These are phyloP conservation scores for Lophura swinhoii DNA, from an alignment of 2,797 vertebrate genomes.

Conservation along the genomic window DNA sequence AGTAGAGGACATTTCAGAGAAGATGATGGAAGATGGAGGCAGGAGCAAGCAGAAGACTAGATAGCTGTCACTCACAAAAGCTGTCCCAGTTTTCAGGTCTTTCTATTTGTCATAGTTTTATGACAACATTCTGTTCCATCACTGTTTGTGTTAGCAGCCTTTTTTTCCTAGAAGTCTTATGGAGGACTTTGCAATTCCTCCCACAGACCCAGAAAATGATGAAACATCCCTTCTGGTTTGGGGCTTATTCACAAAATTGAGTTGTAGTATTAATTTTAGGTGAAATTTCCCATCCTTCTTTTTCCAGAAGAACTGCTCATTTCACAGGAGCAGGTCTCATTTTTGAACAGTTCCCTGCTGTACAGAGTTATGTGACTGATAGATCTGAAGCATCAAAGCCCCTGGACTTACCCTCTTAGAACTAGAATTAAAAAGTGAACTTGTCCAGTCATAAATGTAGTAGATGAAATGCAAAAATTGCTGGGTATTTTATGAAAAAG, in stretches of 20 bases:
- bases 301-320: not conserved
- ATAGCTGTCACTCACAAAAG: not conserved
- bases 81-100: not conserved
- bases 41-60: not conserved
- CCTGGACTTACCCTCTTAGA: not conserved
- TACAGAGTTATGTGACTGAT: not conserved
- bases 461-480: fast-evolving
- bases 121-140: not conserved
- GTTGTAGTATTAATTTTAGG: not conserved
- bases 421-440: not conserved
- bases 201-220: not conserved
- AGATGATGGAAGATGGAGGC: not conserved
- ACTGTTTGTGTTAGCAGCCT: not conserved
- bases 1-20: not conserved
- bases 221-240: not conserved
- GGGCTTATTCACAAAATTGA: not conserved
- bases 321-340: not conserved
- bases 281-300: not conserved
- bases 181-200: not conserved
- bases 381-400: not conserved
- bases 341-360: not conserved
- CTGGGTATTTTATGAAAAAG: not conserved
- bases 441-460: not conserved
- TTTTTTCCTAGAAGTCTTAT: not conserved
- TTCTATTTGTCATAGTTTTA: not conserved